Percentiles rank a stretch among this genome's conserved stretches.
Conservation (phyloP, 2,888 invertebrate species). For the Seira sanloemensis region DNA sequence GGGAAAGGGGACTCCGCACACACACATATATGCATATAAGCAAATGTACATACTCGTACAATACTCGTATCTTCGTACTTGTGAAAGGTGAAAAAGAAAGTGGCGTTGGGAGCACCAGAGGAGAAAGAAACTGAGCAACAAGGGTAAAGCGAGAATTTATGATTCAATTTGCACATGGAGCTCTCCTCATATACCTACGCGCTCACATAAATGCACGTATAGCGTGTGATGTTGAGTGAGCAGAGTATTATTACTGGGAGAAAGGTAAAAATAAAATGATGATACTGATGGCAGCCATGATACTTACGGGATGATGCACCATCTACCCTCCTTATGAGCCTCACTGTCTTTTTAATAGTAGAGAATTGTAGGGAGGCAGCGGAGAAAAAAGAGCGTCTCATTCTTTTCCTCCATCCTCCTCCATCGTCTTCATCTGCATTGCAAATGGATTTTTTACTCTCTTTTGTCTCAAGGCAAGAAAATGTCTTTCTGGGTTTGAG, state of each 20-base stretch:
- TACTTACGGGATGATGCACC: neutral
- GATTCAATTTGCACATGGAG: constrained; percentile 74
- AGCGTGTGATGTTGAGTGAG: neutral
- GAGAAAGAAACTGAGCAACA: constrained; percentile 38
- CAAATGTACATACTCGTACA: too few species aligned
- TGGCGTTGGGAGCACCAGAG: constrained; percentile 11
- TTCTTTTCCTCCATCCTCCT: constrained; percentile 32
- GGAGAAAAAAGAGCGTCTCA: neutral
- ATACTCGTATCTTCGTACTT: too few species aligned
- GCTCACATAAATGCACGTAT: constrained; percentile 46
- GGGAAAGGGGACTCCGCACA: too few species aligned
- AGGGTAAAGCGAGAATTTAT: constrained; percentile 72
- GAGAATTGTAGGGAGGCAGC: neutral
- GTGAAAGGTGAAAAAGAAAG: neutral
- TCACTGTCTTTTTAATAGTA: neutral
- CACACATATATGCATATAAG: too few species aligned
- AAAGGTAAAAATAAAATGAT: constrained; percentile 24
- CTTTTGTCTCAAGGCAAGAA: constrained; percentile 72
- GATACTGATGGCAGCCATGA: constrained; percentile 25
- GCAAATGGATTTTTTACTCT: constrained; percentile 67
- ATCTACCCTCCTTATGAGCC: neutral
- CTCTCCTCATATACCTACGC: constrained; percentile 32
- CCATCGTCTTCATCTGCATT: constrained; percentile 73
- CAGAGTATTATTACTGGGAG: constrained; percentile 12
- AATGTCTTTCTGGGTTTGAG: constrained; percentile 58